Conservation (phyloP, 1,140 invertebrate genomes). For the Calycopis cecrops region DNA sequence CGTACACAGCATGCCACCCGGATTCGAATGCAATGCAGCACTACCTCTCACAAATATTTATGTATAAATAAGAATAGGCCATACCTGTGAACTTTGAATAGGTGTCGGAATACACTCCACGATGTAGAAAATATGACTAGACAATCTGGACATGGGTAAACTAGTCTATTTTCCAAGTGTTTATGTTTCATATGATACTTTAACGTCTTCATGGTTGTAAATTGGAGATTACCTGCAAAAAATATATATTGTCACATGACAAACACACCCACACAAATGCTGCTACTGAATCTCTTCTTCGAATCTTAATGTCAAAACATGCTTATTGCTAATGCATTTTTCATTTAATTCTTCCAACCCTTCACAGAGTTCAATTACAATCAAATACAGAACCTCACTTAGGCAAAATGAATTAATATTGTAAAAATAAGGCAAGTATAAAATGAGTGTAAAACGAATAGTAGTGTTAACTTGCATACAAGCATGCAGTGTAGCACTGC, state of each 20-base stretch:
- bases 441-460: too few relatives aligned
- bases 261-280: not conserved
- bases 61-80: slow-evolving; percentile 11
- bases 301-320: too few relatives aligned
- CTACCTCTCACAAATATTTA: too few relatives aligned
- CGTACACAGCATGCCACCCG: too few relatives aligned
- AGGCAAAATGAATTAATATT: too few relatives aligned
- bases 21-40: too few relatives aligned
- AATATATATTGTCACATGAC: not conserved
- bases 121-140: slow-evolving; percentile 80
- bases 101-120: slow-evolving; percentile 83
- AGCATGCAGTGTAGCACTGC: too few relatives aligned
- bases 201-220: slow-evolving; percentile 82
- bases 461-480: too few relatives aligned
- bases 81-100: slow-evolving; percentile 81
- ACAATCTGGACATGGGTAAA: slow-evolving; percentile 82
- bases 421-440: too few relatives aligned
- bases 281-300: not conserved
- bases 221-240: slow-evolving; percentile 77
- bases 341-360: too few relatives aligned
- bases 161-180: slow-evolving; percentile 78
- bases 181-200: slow-evolving; percentile 81
- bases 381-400: too few relatives aligned
- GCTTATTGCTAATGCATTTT: not conserved
- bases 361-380: too few relatives aligned